Base-by-base conservation (phyloP, 2,797 vertebrate genomes). In the Malacoraja senta region DNA sequence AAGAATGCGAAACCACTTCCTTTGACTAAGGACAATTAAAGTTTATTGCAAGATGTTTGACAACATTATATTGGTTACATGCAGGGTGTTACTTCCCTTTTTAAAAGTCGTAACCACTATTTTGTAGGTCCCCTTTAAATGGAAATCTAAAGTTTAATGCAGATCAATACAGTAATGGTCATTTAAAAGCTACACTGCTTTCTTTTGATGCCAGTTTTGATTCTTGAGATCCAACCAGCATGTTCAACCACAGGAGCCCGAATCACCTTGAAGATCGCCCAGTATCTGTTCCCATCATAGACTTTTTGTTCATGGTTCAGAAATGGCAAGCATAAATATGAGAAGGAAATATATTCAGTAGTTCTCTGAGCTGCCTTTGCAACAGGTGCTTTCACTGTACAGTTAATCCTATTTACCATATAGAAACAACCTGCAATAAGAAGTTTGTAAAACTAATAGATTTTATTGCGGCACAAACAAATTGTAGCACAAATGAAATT, bases 41-140 rank as follows among this genome's bases (percentile, higher is more conserved):
- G 68, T 68, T 68, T 65, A 86, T 86, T 86, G 83, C 29, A 86
- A 86, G 61, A n/a, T 84, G 81, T 84, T 84, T 84, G 53, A 61
- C 81, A 84, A 84, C 81, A 84, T 84, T 84, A 58, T 58, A 84
- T 84, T 53, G 26, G 81, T 84, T 84, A 29, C 15, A 53, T 63
- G 61, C 53, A 13, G n/a, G 26, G 53, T 86, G 83, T 86, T 86
- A 86, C 58, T 63, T 86, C 12, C 83, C 83, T 86, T 61, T 86
- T 61, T 63, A 86, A 86, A 63, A 86, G 61, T 65, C 63, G 68
- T 63, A 88, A 65, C 84, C n/a, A 63, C 61, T 88, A 29, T 88
- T 44, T 88, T 88, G 24, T 88, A 19, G 61, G 61, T 88, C 61
- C 61, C 84, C 19, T 68, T 32, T 35, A 63, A 88, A 88, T 68